A percentile compares a stretch with the other conserved stretches of the same genome.
Conservation (phyloP, 2,888 invertebrate species). For the Clanis bilineata region DNA sequence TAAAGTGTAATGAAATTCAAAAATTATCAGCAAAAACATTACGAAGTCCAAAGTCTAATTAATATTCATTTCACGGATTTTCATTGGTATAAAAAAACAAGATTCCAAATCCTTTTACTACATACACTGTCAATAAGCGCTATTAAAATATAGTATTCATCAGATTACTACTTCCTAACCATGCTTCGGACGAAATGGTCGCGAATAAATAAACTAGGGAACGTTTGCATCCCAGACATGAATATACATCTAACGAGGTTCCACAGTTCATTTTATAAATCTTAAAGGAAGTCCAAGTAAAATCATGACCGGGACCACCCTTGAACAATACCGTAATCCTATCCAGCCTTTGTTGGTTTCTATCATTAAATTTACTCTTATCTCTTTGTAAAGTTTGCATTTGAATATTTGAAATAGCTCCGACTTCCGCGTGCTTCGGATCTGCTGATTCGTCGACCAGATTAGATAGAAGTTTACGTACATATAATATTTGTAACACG, state of each 20-base stretch:
- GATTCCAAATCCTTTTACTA: no score
- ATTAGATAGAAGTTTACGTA: conserved; percentile 37
- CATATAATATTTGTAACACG: conserved; percentile 39
- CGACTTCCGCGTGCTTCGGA: conserved; percentile 39
- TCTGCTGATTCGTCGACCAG: conserved; percentile 36
- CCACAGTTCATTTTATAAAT: conserved; percentile 10
- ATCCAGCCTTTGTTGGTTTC: conserved; percentile 30
- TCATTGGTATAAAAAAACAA: no score
- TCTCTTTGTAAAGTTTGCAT: conserved; percentile 37
- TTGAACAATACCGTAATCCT: conserved; percentile 17
- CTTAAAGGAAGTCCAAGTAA: conserved; percentile 17
- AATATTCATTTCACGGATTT: no score
- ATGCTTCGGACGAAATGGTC: not conserved
- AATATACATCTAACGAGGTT: conserved; percentile 7
- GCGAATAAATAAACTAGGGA: conserved; percentile 4
- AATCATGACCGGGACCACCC: conserved; percentile 13
- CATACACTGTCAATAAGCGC: not conserved
- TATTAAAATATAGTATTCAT: not conserved
- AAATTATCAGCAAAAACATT: no score
- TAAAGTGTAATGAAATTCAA: no score
- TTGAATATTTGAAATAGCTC: conserved; percentile 49
- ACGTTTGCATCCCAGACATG: conserved; percentile 2
- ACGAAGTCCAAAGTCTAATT: no score
- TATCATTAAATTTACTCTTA: conserved; percentile 47
- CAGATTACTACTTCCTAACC: not conserved